Percentiles rank a stretch among this genome's conserved stretches.
Conservation (phyloP, 2,113 vertebrate genomes). For the Picathartes gymnocephalus region DNA sequence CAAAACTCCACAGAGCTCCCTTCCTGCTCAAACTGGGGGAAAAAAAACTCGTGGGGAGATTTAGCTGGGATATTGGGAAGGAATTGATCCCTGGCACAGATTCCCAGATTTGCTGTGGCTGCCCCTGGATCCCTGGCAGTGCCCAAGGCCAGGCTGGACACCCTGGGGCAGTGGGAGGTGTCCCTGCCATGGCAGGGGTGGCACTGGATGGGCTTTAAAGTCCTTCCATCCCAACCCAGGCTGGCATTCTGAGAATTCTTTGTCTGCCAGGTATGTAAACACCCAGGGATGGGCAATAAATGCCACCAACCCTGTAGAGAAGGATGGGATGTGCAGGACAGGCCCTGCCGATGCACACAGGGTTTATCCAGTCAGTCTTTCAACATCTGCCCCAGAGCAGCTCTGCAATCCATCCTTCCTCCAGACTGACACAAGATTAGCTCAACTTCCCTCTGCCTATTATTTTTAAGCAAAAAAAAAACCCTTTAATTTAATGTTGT, state of each 20-base stretch:
- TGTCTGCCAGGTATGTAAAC: fast-evolving
- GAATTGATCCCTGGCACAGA: neutral
- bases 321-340: neutral
- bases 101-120: neutral
- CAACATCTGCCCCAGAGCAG: neutral
- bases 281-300: neutral
- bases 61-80: neutral
- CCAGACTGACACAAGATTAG: neutral
- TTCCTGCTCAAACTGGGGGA: too few species aligned
- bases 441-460: neutral
- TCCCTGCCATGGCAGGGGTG: neutral
- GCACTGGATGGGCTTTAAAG: fast-evolving
- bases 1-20: fast-evolving
- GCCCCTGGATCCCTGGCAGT: neutral
- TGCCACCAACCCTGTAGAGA: neutral
- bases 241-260: neutral
- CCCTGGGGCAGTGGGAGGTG: neutral
- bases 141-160: neutral
- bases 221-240: fast-evolving
- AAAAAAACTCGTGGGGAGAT: fast-evolving
- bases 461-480: neutral
- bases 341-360: fast-evolving
- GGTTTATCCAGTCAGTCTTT: neutral
- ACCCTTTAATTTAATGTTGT: neutral
- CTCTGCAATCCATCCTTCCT: neutral